Evolutionary conservation across 1,140 invertebrate genomes (phyloP).

Genomic region (roundworm (Caenorhabditis elegans)): WBcel235 BX284602.5:6515001-6515500

Average conservation of each 20-base stretch:
- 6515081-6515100: conserved; percentile 12
- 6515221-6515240: conserved; percentile 27
- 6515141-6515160: neutral
- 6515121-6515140: neutral
- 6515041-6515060: neutral
- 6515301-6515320: too few relatives aligned
- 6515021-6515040: neutral
- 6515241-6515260: neutral
- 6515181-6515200: neutral
- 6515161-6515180: neutral
- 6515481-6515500: too few relatives aligned
- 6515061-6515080: neutral
- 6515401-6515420: too few relatives aligned
- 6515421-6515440: too few relatives aligned
- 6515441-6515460: too few relatives aligned
- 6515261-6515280: neutral
- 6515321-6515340: too few relatives aligned
- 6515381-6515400: too few relatives aligned
- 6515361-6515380: too few relatives aligned
- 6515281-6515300: conserved; percentile 8
- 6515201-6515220: neutral
- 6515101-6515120: neutral
- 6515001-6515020: neutral
- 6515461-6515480: too few relatives aligned
- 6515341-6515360: too few relatives aligned